Evolutionary conservation across 2,797 vertebrate genomes (phyloP).

Genomic region (Alectoris magna): DNA sequence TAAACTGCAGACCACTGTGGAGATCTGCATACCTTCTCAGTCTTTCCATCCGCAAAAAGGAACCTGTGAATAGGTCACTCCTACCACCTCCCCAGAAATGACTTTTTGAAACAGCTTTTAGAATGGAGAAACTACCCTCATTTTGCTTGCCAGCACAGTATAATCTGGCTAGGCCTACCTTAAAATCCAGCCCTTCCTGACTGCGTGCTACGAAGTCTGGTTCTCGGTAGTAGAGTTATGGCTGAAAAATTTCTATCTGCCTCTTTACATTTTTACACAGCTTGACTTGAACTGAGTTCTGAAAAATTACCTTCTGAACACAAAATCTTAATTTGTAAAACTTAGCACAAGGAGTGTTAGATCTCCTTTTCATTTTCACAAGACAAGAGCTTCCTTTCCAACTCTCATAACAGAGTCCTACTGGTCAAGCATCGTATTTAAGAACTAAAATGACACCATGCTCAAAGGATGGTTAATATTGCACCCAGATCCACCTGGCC

Average conservation of each 20-base stretch:
- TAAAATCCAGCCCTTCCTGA: conserved; percentile 65
- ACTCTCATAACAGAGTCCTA: not conserved
- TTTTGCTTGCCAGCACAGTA: conserved; percentile 48
- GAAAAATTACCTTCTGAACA: conserved; percentile 63
- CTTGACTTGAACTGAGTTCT: conserved; percentile 64
- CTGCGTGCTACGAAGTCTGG: conserved; percentile 70
- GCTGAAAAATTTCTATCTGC: conserved; percentile 52
- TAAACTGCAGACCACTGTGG: conserved; percentile 72
- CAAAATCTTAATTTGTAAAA: conserved; percentile 47
- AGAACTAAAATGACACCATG: conserved; percentile 53
- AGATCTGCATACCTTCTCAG: conserved; percentile 40
- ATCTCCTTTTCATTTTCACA: conserved; percentile 30
- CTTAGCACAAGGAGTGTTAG: conserved; percentile 14
- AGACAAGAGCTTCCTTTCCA: conserved; percentile 51
- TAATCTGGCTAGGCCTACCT: conserved; percentile 58
- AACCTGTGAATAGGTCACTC: conserved; percentile 45
- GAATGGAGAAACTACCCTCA: conserved; percentile 51
- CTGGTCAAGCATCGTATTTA: conserved; percentile 48
- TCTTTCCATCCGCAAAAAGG: conserved; percentile 14
- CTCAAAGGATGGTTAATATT: not conserved
- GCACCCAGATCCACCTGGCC: not conserved
- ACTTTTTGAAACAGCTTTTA: conserved; percentile 61
- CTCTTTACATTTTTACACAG: conserved; percentile 69
- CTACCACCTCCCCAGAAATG: conserved; percentile 9
- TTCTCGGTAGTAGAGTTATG: conserved; percentile 43